Percentiles rank a stretch among this genome's conserved stretches.
Evolutionary conservation across 2,888 invertebrate genomes (phyloP).

Genomic region (Catocala sponsa): DNA sequence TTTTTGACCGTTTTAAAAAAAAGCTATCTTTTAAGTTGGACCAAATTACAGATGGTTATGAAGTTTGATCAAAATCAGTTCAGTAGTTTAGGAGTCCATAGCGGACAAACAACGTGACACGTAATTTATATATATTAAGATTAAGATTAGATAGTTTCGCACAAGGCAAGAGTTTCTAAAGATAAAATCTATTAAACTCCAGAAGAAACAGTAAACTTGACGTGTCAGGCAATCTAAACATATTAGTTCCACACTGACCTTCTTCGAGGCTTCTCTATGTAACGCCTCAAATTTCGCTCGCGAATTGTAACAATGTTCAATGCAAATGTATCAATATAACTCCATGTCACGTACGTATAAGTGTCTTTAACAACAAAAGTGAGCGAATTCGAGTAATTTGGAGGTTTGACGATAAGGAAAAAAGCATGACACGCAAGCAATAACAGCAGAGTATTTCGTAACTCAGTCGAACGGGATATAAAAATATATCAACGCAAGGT

Average conservation of each 20-base stretch:
- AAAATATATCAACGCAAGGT: conserved; percentile 29
- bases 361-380: conserved; percentile 30
- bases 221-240: conserved; percentile 26
- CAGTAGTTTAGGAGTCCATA: too few species aligned
- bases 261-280: background rate
- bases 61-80: too few species aligned
- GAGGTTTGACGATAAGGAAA: conserved; percentile 39
- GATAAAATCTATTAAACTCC: too few species aligned
- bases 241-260: background rate
- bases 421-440: conserved; percentile 23
- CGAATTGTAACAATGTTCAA: conserved; percentile 17
- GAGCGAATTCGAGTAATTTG: conserved; percentile 37
- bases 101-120: too few species aligned
- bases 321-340: conserved; percentile 41
- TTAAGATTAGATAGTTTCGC: too few species aligned
- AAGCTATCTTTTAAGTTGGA: too few species aligned
- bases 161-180: too few species aligned
- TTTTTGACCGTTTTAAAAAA: too few species aligned
- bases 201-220: background rate
- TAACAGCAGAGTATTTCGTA: conserved; percentile 19
- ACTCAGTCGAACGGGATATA: conserved; percentile 14
- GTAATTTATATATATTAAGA: too few species aligned
- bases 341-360: conserved; percentile 30
- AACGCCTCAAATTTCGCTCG: conserved; percentile 24
- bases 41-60: too few species aligned